Conservation (phyloP, 2,113 vertebrate species). For the Tetrax tetrax region DNA sequence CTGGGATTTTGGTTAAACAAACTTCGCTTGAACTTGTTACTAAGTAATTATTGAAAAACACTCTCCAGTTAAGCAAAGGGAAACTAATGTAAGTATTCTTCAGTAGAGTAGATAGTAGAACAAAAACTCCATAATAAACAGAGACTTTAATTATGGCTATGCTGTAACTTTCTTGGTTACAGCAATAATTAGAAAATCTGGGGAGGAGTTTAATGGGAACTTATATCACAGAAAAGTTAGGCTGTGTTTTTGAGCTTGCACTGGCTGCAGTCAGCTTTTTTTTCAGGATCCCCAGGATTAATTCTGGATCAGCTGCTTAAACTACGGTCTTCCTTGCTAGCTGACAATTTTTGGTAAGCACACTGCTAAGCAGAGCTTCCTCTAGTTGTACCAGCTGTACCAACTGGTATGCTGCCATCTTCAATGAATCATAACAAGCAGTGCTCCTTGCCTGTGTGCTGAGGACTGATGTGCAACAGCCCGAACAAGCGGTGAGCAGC, state of each 20-base stretch:
- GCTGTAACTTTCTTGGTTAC: neutral
- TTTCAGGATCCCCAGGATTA: neutral
- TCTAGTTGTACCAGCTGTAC: neutral
- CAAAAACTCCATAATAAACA: neutral
- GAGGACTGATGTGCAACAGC: accelerated
- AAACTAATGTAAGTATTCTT: neutral
- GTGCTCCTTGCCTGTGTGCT: neutral
- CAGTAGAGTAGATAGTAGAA: neutral
- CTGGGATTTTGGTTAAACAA: neutral
- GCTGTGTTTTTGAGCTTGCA: neutral
- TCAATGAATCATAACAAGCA: neutral
- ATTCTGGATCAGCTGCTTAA: neutral
- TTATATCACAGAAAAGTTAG: neutral
- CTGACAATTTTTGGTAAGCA: neutral
- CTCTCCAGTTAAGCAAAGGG: neutral
- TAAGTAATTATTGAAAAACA: neutral
- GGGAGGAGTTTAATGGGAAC: neutral
- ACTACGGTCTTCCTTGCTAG: neutral
- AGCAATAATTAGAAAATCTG: neutral
- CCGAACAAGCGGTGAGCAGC: accelerated
- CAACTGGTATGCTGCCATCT: neutral
- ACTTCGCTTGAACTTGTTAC: neutral
- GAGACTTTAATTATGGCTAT: neutral
- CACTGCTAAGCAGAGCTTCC: neutral
- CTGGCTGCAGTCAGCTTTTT: neutral